Conservation (phyloP, 2,888 invertebrate species). For the Linnaemya vulpina region DNA sequence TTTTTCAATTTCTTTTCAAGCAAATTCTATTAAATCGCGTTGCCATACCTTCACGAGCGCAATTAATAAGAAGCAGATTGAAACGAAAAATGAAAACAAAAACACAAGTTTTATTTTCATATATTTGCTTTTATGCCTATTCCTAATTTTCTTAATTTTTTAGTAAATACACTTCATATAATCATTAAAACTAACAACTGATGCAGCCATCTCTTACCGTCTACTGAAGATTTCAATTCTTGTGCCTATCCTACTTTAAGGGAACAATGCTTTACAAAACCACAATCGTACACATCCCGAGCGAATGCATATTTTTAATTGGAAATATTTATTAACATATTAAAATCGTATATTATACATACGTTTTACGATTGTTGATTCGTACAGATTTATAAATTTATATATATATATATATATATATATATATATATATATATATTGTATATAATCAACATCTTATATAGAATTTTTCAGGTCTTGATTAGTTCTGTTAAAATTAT, state of each 20-base stretch:
- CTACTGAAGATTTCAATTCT: constrained; percentile 58
- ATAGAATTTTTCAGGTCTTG: constrained; percentile 61
- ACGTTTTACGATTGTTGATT: not conserved
- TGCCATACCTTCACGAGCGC: constrained; percentile 34
- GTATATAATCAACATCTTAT: constrained; percentile 35
- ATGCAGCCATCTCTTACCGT: constrained; percentile 46
- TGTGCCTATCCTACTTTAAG: constrained; percentile 69
- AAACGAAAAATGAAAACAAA: constrained; percentile 50
- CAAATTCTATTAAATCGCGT: not conserved
- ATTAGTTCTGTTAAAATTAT: not conserved
- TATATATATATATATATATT: not conserved
- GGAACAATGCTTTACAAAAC: constrained; percentile 59
- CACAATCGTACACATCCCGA: constrained; percentile 18
- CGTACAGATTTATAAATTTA: not conserved
- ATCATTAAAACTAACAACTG: constrained; percentile 36
- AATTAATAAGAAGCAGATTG: constrained; percentile 52
- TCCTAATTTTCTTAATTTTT: constrained; percentile 42
- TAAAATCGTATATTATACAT: too few species aligned
- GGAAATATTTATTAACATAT: constrained; percentile 49
- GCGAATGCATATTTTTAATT: constrained; percentile 69
- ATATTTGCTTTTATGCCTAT: constrained; percentile 42
- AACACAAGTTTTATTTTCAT: constrained; percentile 36
- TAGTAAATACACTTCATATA: constrained; percentile 47
- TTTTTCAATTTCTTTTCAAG: constrained; percentile 33
- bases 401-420: not conserved